Evolutionary conservation across 1,140 invertebrate species (phyloP).

Genomic region (Hesperophylax magnus): DNA sequence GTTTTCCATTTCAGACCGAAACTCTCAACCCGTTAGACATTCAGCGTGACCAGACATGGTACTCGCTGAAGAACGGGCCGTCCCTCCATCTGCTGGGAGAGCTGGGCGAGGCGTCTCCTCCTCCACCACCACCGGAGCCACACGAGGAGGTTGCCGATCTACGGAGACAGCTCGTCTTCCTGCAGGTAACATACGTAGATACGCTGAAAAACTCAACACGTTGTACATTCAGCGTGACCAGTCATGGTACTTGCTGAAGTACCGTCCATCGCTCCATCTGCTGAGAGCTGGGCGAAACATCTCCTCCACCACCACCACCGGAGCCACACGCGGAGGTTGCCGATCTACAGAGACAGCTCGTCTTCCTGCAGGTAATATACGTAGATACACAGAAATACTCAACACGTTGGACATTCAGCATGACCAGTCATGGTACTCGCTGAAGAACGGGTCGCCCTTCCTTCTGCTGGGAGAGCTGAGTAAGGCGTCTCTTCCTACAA

Average conservation of each 20-base stretch:
- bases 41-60: constrained; percentile 61
- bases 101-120: constrained; percentile 73
- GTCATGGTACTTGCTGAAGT: no score
- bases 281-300: no score
- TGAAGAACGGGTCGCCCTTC: no score
- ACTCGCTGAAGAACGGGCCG: constrained; percentile 83
- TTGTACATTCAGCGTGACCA: constrained; percentile 78
- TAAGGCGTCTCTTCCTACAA: no score
- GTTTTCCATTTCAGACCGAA: constrained; percentile 75
- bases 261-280: no score
- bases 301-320: constrained; percentile 65
- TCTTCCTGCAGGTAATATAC: no score
- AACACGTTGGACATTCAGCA: no score
- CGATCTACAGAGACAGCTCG: constrained; percentile 84
- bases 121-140: constrained; percentile 65
- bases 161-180: constrained; percentile 81
- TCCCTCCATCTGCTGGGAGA: constrained; percentile 75
- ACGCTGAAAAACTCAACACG: constrained; percentile 86
- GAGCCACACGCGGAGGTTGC: constrained; percentile 76
- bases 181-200: constrained; percentile 71
- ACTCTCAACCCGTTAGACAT: constrained; percentile 90
- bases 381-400: no score
- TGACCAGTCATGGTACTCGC: no score
- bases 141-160: constrained; percentile 82
- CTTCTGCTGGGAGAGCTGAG: no score